These are phyloP conservation scores for Heliconius nattereri DNA, from an alignment of 1,140 invertebrate genomes.

Conservation along the genomic window DNA sequence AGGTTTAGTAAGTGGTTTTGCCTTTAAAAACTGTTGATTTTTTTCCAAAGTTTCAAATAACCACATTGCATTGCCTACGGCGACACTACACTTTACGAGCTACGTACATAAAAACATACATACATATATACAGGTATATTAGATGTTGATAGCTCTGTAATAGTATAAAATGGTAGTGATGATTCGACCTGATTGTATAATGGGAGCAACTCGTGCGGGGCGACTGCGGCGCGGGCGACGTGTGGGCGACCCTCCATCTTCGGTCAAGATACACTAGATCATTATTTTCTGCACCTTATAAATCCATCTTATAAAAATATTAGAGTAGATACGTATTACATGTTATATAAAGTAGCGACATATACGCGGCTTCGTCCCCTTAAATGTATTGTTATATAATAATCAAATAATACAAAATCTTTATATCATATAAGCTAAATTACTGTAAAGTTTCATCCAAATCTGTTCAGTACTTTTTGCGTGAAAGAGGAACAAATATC, in stretches of 20 bases:
- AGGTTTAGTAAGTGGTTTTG: too few relatives aligned
- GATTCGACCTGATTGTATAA: slow-evolving; percentile 78
- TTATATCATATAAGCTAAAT: too few relatives aligned
- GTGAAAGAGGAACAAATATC: too few relatives aligned
- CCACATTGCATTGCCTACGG: background rate
- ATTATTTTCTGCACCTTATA: slow-evolving; percentile 36
- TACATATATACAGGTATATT: slow-evolving; percentile 24
- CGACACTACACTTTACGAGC: background rate
- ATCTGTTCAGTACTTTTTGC: too few relatives aligned
- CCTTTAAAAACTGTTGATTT: background rate
- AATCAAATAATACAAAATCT: too few relatives aligned
- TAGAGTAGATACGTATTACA: background rate
- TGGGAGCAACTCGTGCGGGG: slow-evolving; percentile 64
- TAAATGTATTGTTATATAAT: too few relatives aligned
- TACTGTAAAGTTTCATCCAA: too few relatives aligned
- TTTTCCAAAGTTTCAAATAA: background rate
- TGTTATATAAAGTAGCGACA: background rate
- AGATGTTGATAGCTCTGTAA: slow-evolving; percentile 39
- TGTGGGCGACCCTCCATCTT: slow-evolving; percentile 60
- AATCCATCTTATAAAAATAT: background rate
- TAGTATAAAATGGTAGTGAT: slow-evolving; percentile 42
- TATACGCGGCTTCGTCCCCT: too few relatives aligned
- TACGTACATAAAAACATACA: background rate
- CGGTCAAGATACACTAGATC: slow-evolving; percentile 33
- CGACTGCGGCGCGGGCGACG: slow-evolving; percentile 44